Evolutionary conservation across 2,888 invertebrate species (phyloP).

Genomic region (Erebia epiphron): DNA sequence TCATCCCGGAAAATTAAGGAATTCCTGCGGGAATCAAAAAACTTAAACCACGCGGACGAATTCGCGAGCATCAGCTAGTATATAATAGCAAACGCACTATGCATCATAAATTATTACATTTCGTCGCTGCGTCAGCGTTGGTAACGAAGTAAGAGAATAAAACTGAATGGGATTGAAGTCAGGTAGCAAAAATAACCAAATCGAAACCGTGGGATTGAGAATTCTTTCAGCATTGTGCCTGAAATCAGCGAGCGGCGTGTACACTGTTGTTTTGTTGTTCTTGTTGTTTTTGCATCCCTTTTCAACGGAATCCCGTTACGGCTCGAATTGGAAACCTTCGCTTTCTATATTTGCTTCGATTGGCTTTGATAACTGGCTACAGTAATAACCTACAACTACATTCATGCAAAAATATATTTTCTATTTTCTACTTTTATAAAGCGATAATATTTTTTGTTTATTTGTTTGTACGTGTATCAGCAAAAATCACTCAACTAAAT

Average conservation of each 20-base stretch:
- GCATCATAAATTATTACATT: no score
- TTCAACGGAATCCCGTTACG: slow-evolving; percentile 14
- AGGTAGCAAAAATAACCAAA: slow-evolving; percentile 19
- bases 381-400: background rate
- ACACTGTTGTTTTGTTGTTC: slow-evolving; percentile 23
- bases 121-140: slow-evolving; percentile 5
- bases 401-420: no score
- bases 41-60: no score
- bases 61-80: no score
- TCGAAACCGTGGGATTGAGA: slow-evolving; percentile 16
- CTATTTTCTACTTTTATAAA: no score
- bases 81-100: no score
- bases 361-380: background rate
- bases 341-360: background rate
- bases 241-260: slow-evolving; percentile 15
- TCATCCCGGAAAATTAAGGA: no score
- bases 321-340: slow-evolving; percentile 17
- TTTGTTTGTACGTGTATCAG: background rate
- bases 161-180: slow-evolving; percentile 2
- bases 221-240: slow-evolving; percentile 20
- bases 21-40: no score
- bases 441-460: no score
- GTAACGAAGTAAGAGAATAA: background rate
- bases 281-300: slow-evolving; percentile 26
- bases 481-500: no score